Evolutionary conservation across 2,113 vertebrate genomes (phyloP), one percentile per base, ranked within the genome.

Genomic region (Scytalopus superciliaris): DNA sequence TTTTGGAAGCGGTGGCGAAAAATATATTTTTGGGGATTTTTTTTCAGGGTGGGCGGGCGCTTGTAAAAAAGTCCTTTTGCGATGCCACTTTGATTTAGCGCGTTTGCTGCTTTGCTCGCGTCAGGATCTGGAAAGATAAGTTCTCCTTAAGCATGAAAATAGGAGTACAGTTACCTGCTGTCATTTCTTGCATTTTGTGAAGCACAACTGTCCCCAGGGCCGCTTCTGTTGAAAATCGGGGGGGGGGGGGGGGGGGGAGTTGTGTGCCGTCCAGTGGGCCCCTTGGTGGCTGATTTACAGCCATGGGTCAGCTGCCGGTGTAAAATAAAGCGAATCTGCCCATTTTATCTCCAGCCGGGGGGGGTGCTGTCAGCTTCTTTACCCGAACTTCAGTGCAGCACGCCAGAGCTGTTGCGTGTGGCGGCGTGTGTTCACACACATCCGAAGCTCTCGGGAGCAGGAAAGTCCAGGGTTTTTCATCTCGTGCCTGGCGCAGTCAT

Each of bases 81-180:
- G 5, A 16, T 56, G 81, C 28, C 5, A 0, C 39, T 87, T 93
- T 69, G 33, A 31, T 85, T 72, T 69, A 30, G 62, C 59, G 80
- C 17, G 4, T 89, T 92, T 69, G 57, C 45, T 68, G 81, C 69
- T 76, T 87, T n/a, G 10, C 40, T 89, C 30, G 64, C 84, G 79
- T 91, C 70, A 42, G 84, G 73, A 50, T 91, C 37, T 92, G 78
- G 84, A 42, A 87, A 88, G 85, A 64, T 24, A 59, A 92, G 81
- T 96, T 96, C 55, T 44, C 37, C 55, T 33, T 30, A 50, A 72
- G 82, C 25, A 4, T 60, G 83, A 33, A 68, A 81, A 75, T 25
- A 42, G 31, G 63, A 89, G 95, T 84, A 92, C 73, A 22, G 70
- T 82, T 93, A 93, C 87, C 53, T 91, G 76, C 93, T 66, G 72